Conservation (phyloP, 2,797 vertebrate species). For the Parotocinclus haroldoi region DNA sequence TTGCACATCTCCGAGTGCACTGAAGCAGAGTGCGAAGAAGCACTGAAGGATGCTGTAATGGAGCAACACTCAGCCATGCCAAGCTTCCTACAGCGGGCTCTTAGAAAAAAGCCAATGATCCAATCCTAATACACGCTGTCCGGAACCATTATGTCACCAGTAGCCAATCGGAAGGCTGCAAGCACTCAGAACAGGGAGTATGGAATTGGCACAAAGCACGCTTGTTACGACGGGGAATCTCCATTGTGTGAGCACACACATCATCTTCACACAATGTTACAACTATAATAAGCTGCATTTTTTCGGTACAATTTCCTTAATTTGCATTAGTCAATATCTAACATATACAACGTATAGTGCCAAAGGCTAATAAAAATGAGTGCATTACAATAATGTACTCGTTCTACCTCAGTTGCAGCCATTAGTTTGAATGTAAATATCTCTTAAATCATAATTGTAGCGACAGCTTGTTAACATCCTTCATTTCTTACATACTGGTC, state of each 20-base stretch:
- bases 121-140: constrained; percentile 58
- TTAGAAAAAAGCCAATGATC: constrained; percentile 58
- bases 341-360: too few relatives aligned
- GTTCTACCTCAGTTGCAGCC: too few relatives aligned
- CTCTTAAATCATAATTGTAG: too few relatives aligned
- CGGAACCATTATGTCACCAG: constrained; percentile 69
- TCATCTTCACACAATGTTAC: not conserved
- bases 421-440: too few relatives aligned
- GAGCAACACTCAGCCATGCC: constrained; percentile 17
- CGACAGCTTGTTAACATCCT: too few relatives aligned
- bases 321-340: too few relatives aligned
- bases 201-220: constrained; percentile 53
- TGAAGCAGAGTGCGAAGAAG: constrained; percentile 12
- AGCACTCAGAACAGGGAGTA: constrained; percentile 57
- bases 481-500: too few relatives aligned
- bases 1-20: constrained; percentile 24
- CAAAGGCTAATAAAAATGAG: too few relatives aligned
- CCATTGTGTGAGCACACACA: not conserved
- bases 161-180: constrained; percentile 67
- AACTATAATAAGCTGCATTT: too few relatives aligned
- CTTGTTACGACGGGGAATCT: constrained; percentile 2
- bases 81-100: constrained; percentile 52
- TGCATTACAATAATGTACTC: too few relatives aligned
- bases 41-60: constrained; percentile 10
- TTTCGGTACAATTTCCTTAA: too few relatives aligned